Conservation (phyloP, 2,888 invertebrate genomes). For the Drosophila affinis region DNA sequence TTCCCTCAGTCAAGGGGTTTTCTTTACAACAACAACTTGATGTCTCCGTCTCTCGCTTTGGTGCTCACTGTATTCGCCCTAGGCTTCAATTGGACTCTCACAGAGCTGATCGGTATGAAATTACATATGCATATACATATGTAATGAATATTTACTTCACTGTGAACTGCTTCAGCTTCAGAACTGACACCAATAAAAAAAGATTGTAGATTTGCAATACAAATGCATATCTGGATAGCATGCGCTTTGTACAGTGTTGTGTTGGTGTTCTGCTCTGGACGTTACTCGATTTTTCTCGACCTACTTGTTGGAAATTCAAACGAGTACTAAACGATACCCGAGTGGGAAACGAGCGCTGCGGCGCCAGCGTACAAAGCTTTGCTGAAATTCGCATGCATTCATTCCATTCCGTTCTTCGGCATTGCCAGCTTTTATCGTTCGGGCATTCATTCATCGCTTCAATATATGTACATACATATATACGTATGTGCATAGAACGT, state of each 20-base stretch:
- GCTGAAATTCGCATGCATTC: constrained; percentile 6
- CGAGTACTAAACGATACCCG: constrained; percentile 57
- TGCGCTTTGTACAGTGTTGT: neutral
- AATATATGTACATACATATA: neutral
- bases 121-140: neutral
- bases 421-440: constrained; percentile 1
- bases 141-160: neutral
- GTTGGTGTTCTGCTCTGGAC: constrained; percentile 1
- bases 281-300: constrained; percentile 32
- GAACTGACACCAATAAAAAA: neutral
- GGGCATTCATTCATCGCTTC: neutral
- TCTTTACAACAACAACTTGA: constrained; percentile 30
- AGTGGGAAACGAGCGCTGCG: constrained; percentile 30
- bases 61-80: neutral
- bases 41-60: constrained; percentile 2
- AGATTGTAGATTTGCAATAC: neutral
- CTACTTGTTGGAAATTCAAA: constrained; percentile 62
- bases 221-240: neutral
- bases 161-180: constrained; percentile 2
- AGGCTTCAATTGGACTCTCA: neutral
- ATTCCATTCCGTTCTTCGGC: neutral
- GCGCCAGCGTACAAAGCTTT: constrained; percentile 56
- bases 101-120: neutral
- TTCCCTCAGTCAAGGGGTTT: neutral
- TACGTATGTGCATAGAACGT: neutral